Base-by-base conservation (phyloP, 23 tunicate genomes). In the Phallusia fumigata region DNA sequence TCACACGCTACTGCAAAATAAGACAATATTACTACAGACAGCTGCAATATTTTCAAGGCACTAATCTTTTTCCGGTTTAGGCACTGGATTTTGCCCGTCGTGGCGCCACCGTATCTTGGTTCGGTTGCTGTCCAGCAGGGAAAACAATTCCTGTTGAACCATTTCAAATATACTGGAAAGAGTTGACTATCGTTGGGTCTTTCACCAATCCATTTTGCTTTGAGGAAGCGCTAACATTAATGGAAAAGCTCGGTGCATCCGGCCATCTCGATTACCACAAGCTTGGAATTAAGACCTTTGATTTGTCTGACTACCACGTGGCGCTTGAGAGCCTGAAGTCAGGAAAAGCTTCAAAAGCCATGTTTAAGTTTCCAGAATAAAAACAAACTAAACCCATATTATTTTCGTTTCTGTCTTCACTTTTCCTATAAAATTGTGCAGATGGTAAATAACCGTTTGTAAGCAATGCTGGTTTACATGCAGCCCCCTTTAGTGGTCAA, bases 81-180 rank as follows among this genome's bases (percentile, higher is more conserved):
- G 69, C 69, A 16, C 13, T 58, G 16, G 81, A 75, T n/a, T 73
- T 89, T 36, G 87, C 90, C 36, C 83, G 93, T 30, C 88, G 98
- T 22, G 98, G 98, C 18, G 93, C 88, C 36, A 82, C 76, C 32
- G 87, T 94, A 0, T 76, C 53, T 45, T 44, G 83, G 36, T 94
- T 94, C 79, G 98, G 98, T 30, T 94, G 98, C 72, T 94, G 94
- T 73, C 95, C 98, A n/a, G 93, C 98, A 0, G 93, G 93, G 26
- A 79, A 86, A 79, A 94, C 84, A 19, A 83, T 94, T 45, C 84
- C 88, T 33, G 75, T 94, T 31, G 98, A 94, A 65, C 98, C 98
- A 10, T 89, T 90, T 76, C 93, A 88, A 75, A 73, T 94, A 0
- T 89, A 76, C 78, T 89, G 90, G 90, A 94, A 94, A 81, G 98